These are phyloP conservation scores for Onychomys leucogaster DNA, from an alignment of 2,797 vertebrate species.

Conservation along the genomic window DNA sequence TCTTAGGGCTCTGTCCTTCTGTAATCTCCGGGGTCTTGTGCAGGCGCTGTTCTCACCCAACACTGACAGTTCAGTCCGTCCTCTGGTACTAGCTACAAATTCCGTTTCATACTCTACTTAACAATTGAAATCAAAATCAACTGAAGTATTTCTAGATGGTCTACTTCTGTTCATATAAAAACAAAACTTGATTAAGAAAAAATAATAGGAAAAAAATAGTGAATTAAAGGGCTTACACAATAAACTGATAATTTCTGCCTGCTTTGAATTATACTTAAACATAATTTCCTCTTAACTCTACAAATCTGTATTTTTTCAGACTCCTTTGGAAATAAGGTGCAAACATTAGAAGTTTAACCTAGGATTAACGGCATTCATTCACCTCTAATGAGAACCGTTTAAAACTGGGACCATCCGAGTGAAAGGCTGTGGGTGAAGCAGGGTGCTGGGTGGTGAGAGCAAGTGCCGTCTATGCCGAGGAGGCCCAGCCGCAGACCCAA, in stretches of 20 bases:
- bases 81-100: too few species aligned
- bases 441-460: not conserved
- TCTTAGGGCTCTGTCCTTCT: too few species aligned
- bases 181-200: too few species aligned
- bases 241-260: slow-evolving; percentile 24
- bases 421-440: not conserved
- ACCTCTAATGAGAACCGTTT: not conserved
- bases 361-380: not conserved
- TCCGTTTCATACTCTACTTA: too few species aligned
- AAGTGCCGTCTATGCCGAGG: not conserved
- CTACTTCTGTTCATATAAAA: too few species aligned
- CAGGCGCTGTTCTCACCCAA: too few species aligned
- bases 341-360: not conserved
- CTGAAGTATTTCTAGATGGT: too few species aligned
- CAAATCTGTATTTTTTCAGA: not conserved
- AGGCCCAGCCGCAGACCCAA: not conserved
- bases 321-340: not conserved
- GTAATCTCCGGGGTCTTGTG: too few species aligned
- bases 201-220: too few species aligned
- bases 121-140: too few species aligned
- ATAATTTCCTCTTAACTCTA: not conserved
- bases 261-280: slow-evolving; percentile 35
- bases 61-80: too few species aligned
- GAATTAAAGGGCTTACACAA: slow-evolving; percentile 33
- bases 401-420: not conserved